Base-by-base conservation (phyloP, 2,113 vertebrate genomes). In the Syngnathoides biaculeatus region DNA sequence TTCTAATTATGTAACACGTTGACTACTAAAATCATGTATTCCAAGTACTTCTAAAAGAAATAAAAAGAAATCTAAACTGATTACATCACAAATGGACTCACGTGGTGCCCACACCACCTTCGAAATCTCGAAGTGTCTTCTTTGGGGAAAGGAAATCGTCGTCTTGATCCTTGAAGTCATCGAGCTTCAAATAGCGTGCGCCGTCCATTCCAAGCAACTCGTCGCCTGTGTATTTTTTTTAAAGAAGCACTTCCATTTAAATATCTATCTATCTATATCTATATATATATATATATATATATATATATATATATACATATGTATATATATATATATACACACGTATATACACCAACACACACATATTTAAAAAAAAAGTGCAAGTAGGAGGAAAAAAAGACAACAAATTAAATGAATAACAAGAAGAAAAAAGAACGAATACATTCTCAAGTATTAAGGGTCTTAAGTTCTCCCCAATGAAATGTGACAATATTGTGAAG, bases 121-220 rank as follows among this genome's bases (percentile, higher is more conserved):
- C 92, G 75, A 92, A 93, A 63, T 93, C 92, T 83, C 91, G 61
- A 3, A 93, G 72, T 15, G 88, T 85, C 75, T 91, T 93, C 72
- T 92, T 92, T 0, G 91, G 91, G 42, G 92, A 92, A 38, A 93
- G 88, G 77, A 93, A 93, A 74, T 93, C 92, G 38, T 93, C 92
- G 14, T 93, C 92, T 70, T 92, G 92, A 68, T 93, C 92, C 75
- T 93, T 93, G 60, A 92, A 87, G 81, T 93, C 91, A 39, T 93
- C 92, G 14, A 93, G 86, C 77, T 93, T 93, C 66, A 92, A 78
- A 77, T 92, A 92, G 17, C 91, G 89, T 12, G 85, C 91, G 14
- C 91, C 90, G 38, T 93, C 92, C 89, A 91, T 87, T 45, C 91
- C 92, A 8, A 92, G 86, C 69, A 92, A 68, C 83, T 93, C 92